Conservation (phyloP, 2,888 invertebrate genomes). For the Criorhina ranunculi region DNA sequence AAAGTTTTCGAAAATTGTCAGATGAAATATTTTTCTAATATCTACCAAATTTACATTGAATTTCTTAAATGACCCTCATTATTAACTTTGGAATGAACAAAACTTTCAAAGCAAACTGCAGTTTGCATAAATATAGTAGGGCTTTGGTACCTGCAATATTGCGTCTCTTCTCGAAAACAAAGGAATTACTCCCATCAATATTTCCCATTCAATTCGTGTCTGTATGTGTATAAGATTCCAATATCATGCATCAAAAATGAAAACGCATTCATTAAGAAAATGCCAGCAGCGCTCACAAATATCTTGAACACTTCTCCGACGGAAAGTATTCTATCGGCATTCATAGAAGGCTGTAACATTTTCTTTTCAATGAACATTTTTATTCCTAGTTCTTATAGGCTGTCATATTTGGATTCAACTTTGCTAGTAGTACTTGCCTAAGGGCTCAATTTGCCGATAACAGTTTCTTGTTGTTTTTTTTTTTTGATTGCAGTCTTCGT, state of each 20-base stretch:
- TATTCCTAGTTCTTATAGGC: not conserved
- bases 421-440: not conserved
- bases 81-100: no score
- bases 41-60: no score
- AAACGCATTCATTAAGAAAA: not conserved
- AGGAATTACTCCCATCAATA: not conserved
- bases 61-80: no score
- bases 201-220: not conserved
- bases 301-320: not conserved
- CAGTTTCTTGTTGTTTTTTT: not conserved
- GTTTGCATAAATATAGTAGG: no score
- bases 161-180: no score
- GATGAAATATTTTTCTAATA: no score
- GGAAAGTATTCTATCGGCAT: not conserved
- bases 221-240: no score
- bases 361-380: not conserved
- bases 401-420: not conserved
- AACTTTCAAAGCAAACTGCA: slow-evolving; percentile 1
- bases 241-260: not conserved
- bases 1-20: no score
- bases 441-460: not conserved
- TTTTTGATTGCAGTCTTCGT: not conserved
- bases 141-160: no score
- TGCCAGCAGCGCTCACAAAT: not conserved
- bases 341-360: not conserved